Conservation (phyloP, 2,888 invertebrate genomes). For the Hyles lineata region DNA sequence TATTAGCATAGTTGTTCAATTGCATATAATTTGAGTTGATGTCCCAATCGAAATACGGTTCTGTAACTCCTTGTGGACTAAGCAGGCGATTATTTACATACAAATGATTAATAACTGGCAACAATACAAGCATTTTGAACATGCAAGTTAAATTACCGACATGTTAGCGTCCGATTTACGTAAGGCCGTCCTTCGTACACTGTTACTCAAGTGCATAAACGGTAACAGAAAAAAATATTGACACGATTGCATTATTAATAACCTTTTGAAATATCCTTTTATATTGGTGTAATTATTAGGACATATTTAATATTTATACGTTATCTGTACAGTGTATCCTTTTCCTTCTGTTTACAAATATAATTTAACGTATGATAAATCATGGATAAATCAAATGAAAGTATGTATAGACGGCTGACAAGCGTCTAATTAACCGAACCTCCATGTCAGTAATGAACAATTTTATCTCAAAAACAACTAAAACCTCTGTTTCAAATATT, state of each 20-base stretch:
- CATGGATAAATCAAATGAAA: too few species aligned
- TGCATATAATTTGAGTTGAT: background rate
- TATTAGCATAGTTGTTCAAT: background rate
- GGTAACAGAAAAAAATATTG: constrained; percentile 42
- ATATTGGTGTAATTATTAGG: background rate
- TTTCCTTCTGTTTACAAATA: background rate
- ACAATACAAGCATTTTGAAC: constrained; percentile 42
- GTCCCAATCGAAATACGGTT: background rate
- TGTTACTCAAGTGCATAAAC: constrained; percentile 46
- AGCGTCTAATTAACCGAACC: too few species aligned
- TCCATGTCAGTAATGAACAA: too few species aligned
- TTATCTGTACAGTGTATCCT: too few species aligned
- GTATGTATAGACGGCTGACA: too few species aligned
- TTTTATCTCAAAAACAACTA: too few species aligned
- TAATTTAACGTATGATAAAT: too few species aligned
- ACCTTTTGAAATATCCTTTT: constrained; percentile 6
- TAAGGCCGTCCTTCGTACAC: constrained; percentile 57
- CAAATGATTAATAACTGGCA: constrained; percentile 31
- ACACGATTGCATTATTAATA: constrained; percentile 34
- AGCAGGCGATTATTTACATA: constrained; percentile 18
- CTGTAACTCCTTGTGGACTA: background rate
- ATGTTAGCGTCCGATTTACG: constrained; percentile 56
- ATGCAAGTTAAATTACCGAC: constrained; percentile 56
- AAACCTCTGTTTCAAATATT: too few species aligned
- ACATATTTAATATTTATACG: background rate